Percentiles rank a stretch among this genome's conserved stretches.
These are phyloP conservation scores for Dolichomitus sp. DNA, from an alignment of 2,888 invertebrate species.

Conservation along the genomic window DNA sequence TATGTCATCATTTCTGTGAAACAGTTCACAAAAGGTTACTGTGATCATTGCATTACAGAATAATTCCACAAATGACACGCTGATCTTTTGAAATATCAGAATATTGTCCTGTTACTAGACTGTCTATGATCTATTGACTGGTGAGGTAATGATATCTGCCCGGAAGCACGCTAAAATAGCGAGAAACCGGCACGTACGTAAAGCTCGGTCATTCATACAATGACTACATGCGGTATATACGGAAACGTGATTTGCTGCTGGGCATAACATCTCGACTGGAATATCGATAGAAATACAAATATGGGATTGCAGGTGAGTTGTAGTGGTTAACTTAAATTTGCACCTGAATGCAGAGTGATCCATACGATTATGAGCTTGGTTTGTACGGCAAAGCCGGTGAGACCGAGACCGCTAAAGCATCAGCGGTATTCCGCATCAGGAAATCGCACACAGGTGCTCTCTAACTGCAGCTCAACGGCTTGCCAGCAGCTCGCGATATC, in stretches of 20 bases:
- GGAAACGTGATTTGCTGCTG: constrained; percentile 56
- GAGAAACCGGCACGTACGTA: constrained; percentile 6
- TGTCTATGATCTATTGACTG: constrained; percentile 16
- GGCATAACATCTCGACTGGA: constrained; percentile 41
- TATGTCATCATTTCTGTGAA: not conserved
- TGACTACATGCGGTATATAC: not conserved
- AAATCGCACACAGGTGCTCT: constrained; percentile 40
- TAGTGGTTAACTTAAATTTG: constrained; percentile 64
- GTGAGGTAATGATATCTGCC: not conserved
- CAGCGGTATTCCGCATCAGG: constrained; percentile 56
- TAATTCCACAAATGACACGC: not conserved
- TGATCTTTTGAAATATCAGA: constrained; percentile 1
- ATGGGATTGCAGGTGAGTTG: constrained; percentile 20
- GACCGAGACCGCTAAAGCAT: constrained; percentile 15
- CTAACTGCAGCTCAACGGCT: constrained; percentile 50
- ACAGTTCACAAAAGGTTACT: not conserved
- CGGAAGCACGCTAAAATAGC: constrained; percentile 33
- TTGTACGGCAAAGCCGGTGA: constrained; percentile 45
- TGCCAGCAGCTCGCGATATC: constrained; percentile 30
- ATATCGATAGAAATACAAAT: constrained; percentile 63
- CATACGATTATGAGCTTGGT: constrained; percentile 68
- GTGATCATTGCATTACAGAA: not conserved
- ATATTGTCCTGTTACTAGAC: constrained; percentile 13
- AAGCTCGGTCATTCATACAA: constrained; percentile 16
- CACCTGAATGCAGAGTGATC: constrained; percentile 68